Evolutionary conservation across 2,113 vertebrate species (phyloP), one percentile per base, ranked within the genome.

Genomic region (Chelonoidis abingdonii): DNA sequence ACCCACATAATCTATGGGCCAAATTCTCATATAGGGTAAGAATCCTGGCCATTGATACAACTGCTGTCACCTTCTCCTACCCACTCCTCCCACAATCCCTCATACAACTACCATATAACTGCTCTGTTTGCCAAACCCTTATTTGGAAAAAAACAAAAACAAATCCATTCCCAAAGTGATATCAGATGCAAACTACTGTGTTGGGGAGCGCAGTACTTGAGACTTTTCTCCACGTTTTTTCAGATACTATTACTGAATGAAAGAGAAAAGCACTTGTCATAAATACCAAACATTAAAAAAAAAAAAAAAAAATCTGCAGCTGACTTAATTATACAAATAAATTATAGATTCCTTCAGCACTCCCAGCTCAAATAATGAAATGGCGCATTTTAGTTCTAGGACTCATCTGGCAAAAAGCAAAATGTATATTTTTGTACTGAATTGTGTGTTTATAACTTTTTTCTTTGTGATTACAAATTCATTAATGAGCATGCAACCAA

Each of bases 361-460:
- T 96, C 92, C 90, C 89, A 95, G 86, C 82, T 87, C 95, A 93
- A 97, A 94, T 95, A 96, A 96, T 93, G 92, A 94, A 96, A 96
- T 91, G 86, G 80, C 93, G 81, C 81, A 6, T 91, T 94, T 93
- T 86, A 17, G 75, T 92, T 89, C 88, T 86, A 72, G 85, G 81
- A 91, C 91, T 93, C 44, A 24, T 49, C 5, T 65, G 90, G 95
- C 89, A 89, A 92, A 89, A 87, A 12, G 41, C 53, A 89, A 62
- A 21, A 65, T 13, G 35, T 2, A 85, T 76, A 69, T 86, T 52
- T 49, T 54, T 94, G 82, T 92, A 89, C 85, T 11, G 5, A 86
- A 88, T 83, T 2, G 8, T 59, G 69, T 53, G 78, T 90, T 97
- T 90, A 88, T 92, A 89, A 79, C 90, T 83, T 29, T n/a, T 10